Evolutionary conservation across 1,140 invertebrate species (phyloP), one percentile per base, ranked within the genome.

Genomic region (Cotesia glomerata): DNA sequence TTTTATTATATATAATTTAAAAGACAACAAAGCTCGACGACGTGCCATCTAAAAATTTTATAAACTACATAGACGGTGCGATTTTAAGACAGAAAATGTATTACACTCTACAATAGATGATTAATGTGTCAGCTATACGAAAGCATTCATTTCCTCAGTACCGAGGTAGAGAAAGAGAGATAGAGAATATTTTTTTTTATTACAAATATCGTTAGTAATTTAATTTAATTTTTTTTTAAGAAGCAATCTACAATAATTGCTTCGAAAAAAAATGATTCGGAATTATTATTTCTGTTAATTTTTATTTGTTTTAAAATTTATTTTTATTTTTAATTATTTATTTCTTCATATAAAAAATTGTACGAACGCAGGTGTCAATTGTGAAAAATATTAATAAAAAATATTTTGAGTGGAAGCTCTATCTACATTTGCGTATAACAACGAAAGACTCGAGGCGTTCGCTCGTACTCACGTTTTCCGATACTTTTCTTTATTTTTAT

Each of bases 31-130:
- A 70, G 73, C 75, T 74, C 65, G 65, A 74, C 58, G 66, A 76
- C 72, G 45, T 56, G 62, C 58, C 62, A 56, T 45, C 75, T 79
- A 76, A 73, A 26, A 66, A 69, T 32, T 32, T 75, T 77, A 77
- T 39, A 69, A 69, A 73, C 69, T 64, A 54, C 73, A 75, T 72
- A 79, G 74, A 79, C 72, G 70, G 74, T 75, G 75, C 74, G 73
- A 73, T 74, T 77, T 70, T 9, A 45, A 45, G 39, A 45, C 8
- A 79, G 66, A 75, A 75, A 75, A 71, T 72, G 62, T 72, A 79
- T 75, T 72, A 64, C 73, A 76, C 74, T 68, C 73, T 77, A 77
- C 67, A 62, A 75, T 74, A 77, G 73, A 69, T 73, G 72, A 77
- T 71, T 73, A 63, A 73, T 58, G 39, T 70, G 45, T 73, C 49